Base-by-base conservation (phyloP, 2,888 invertebrate species). In the Apodemia zela region DNA sequence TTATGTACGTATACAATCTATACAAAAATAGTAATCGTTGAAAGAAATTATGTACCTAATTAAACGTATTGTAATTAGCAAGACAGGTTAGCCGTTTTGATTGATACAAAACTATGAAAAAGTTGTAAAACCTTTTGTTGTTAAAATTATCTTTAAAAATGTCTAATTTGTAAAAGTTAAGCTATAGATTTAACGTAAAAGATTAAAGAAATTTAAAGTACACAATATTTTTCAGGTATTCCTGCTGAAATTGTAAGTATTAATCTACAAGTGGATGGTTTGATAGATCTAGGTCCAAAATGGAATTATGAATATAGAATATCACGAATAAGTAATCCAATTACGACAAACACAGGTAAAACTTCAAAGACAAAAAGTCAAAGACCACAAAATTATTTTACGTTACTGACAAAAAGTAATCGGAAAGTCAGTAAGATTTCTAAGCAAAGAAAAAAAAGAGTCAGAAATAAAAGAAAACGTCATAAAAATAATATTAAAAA, bases 261-360 rank as follows among this genome's bases (percentile, higher is more conserved):
- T 0, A 71, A 65, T 15, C 42, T 82, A 0, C 65, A 73, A 63
- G 69, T 82, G 17, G 74, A 81, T 51, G 81, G 80, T 0, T 17
- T 65, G 0, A 74, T 82, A 57, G 75, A 80, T 47, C 57, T 82
- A 0, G 80, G 79, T 0, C 72, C 78, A 1, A 74, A 75, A 42
- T 80, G 77, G 77, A 75, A 69, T n/a, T 77, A 77, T 61, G 67
- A 76, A 35, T 74, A 79, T 42, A 68, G 61, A 63, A 15, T 67
- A 17, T 66, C 60, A 61, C 57, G 60, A 21, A 21, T 51, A 4
- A 21, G 10, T 13, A 51, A 51, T 5, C 4, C 38, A 15, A 13
- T 21, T 51, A 51, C 51, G 11, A 21, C 6, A 18, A 17, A 21
- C 18, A 8, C 21, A 13, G 51, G 11, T 11, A 21, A 51, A 18